Evolutionary conservation across 2,113 vertebrate genomes (phyloP).

Genomic region (Tringa solitaria): DNA sequence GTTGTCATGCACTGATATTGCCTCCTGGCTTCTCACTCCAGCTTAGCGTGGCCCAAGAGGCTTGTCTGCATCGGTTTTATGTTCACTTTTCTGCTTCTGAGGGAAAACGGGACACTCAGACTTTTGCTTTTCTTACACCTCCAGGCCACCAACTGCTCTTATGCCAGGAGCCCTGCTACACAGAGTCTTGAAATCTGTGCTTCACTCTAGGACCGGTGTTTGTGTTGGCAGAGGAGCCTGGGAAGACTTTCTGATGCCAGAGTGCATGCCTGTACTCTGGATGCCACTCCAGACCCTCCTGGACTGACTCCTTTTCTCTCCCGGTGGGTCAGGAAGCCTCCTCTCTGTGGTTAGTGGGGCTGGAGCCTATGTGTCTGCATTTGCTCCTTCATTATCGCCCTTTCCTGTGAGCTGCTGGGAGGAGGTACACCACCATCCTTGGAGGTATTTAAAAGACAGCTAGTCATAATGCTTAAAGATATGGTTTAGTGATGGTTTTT

Average conservation of each 20-base stretch:
- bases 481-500: no score
- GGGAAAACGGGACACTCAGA: neutral
- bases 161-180: neutral
- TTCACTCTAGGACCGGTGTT: neutral
- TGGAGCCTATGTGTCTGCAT: neutral
- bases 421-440: neutral
- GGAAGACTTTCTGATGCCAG: neutral
- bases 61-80: fast-evolving
- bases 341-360: neutral
- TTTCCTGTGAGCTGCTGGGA: neutral
- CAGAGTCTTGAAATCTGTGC: neutral
- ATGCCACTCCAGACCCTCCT: neutral
- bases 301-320: neutral
- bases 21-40: neutral
- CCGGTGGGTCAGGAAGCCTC: neutral
- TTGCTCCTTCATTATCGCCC: fast-evolving
- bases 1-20: neutral
- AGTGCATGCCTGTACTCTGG: neutral
- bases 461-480: no score
- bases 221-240: neutral
- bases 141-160: fast-evolving
- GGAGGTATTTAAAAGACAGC: no score
- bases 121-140: neutral
- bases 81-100: neutral
- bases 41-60: neutral